These are phyloP conservation scores for Xylota segnis DNA, from an alignment of 2,888 invertebrate genomes.

Conservation along the genomic window DNA sequence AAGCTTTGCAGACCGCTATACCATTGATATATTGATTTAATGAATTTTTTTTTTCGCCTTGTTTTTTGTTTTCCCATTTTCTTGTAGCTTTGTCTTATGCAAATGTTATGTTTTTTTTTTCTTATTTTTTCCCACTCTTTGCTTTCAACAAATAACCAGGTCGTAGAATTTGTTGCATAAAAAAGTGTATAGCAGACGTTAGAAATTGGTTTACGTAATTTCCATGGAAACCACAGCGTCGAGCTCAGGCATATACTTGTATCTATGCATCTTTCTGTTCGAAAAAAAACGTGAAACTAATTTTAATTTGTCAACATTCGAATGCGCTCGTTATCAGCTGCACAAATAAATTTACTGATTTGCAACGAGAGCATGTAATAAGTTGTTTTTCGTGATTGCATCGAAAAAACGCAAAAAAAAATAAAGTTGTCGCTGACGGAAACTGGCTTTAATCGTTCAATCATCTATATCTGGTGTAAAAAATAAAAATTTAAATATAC, in stretches of 20 bases:
- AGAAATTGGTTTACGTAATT: constrained; percentile 28
- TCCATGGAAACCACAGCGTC: constrained; percentile 21
- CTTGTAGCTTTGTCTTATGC: constrained; percentile 26
- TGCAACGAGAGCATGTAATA: constrained; percentile 34
- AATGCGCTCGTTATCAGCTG: constrained; percentile 7
- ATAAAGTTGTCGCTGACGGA: constrained; percentile 12
- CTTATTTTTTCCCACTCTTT: not conserved
- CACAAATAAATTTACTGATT: constrained; percentile 14
- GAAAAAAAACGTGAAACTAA: constrained; percentile 45
- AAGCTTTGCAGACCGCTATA: constrained; percentile 54
- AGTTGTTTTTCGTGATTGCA: constrained; percentile 49
- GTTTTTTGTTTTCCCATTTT: too few relatives aligned
- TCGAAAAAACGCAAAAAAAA: not conserved
- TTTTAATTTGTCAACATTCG: constrained; percentile 20
- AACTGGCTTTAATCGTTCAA: constrained; percentile 33
- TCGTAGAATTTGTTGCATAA: constrained; percentile 61
- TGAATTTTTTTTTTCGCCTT: constrained; percentile 6
- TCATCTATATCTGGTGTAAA: constrained; percentile 14
- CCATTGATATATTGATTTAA: constrained; percentile 63
- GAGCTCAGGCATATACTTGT: not conserved
- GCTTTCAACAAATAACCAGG: constrained; percentile 35
- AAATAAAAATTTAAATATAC: constrained; percentile 25
- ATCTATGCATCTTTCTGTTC: not conserved
- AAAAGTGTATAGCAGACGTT: constrained; percentile 6
- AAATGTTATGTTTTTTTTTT: constrained; percentile 27